Evolutionary conservation across 2,888 invertebrate genomes (phyloP).

Genomic region (Sminthurides aquaticus): DNA sequence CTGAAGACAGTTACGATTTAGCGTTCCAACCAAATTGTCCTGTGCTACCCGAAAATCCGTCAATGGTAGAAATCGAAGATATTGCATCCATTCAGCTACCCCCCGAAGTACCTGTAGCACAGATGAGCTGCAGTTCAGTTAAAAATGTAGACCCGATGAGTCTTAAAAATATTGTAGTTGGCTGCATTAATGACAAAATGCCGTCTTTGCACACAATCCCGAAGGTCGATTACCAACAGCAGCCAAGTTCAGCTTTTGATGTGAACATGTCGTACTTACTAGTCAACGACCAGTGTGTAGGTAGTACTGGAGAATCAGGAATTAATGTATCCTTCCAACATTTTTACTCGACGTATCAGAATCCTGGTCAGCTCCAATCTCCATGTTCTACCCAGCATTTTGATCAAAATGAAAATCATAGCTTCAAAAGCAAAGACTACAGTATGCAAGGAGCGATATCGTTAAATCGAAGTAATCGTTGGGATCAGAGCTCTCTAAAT

Average conservation of each 20-base stretch:
- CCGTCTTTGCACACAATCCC: too few relatives aligned
- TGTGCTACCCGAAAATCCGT: not conserved
- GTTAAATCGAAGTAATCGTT: not conserved
- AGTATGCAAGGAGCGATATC: too few relatives aligned
- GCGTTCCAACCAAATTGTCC: not conserved
- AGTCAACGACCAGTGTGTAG: not conserved
- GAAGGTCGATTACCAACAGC: not conserved
- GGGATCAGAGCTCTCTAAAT: not conserved
- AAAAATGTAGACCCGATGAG: not conserved
- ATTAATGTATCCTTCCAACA: too few relatives aligned
- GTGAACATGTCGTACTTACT: not conserved
- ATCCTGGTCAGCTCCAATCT: too few relatives aligned
- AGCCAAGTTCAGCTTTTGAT: not conserved
- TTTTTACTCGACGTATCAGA: too few relatives aligned
- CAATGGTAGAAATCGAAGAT: not conserved
- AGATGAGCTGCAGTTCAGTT: not conserved
- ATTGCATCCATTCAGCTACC: too few relatives aligned
- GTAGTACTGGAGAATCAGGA: not conserved
- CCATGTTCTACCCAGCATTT: too few relatives aligned
- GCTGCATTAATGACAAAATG: constrained; percentile 1
- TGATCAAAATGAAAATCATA: too few relatives aligned
- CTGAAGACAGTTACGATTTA: not conserved
- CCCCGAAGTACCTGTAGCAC: not conserved
- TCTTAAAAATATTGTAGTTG: not conserved
- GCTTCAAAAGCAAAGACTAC: not conserved